phyloP scores from a whole-genome alignment of 2,888 invertebrate species.

The Noctua fimbriata region DNA sequence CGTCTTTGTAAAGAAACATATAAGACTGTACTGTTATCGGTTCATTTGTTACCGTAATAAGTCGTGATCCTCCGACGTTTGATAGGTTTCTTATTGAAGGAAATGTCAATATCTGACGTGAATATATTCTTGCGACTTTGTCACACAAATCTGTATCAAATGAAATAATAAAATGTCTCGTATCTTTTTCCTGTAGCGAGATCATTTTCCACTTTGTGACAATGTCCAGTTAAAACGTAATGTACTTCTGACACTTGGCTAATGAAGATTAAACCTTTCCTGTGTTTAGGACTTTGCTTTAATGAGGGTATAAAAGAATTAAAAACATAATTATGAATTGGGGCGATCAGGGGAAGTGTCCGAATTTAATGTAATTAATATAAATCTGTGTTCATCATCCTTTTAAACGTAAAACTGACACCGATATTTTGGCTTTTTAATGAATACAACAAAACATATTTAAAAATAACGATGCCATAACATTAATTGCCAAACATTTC shows the following conservation, averaged over 20 bases:
- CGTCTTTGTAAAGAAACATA: constrained; percentile 71
- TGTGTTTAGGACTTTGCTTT: constrained; percentile 52
- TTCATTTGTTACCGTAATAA: constrained; percentile 84
- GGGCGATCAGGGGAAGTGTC: constrained; percentile 56
- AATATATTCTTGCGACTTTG: constrained; percentile 61
- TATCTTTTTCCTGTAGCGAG: constrained; percentile 24
- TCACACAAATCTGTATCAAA: constrained; percentile 53
- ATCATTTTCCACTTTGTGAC: constrained; percentile 51
- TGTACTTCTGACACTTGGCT: constrained; percentile 50
- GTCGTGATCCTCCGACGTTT: constrained; percentile 79
- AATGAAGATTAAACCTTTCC: constrained; percentile 58
- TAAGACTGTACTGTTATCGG: constrained; percentile 77
- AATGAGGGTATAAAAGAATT: constrained; percentile 64
- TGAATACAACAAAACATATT: not conserved
- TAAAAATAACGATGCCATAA: not conserved
- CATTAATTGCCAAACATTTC: not conserved
- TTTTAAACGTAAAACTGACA: constrained; percentile 43
- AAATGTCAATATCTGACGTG: constrained; percentile 72
- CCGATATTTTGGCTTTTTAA: constrained; percentile 31
- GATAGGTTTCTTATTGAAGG: constrained; percentile 79
- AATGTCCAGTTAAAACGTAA: constrained; percentile 36
- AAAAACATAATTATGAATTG: constrained; percentile 55
- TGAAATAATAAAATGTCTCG: constrained; percentile 41
- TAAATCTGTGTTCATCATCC: constrained; percentile 50
- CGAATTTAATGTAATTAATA: constrained; percentile 62